Conservation (phyloP, 2,113 vertebrate species). For the Esox niger region DNA sequence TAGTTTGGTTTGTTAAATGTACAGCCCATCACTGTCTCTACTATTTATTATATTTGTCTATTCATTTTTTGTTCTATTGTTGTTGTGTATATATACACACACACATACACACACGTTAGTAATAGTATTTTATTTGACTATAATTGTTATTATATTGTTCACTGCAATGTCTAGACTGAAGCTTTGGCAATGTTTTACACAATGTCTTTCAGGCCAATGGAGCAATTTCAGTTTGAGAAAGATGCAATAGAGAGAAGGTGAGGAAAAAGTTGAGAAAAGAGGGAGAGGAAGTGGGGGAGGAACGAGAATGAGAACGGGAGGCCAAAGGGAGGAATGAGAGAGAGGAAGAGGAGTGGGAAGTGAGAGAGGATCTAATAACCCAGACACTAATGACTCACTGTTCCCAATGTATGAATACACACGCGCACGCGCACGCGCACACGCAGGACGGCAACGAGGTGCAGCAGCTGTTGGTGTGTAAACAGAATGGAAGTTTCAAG, state of each 20-base stretch:
- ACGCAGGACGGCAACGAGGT: constrained; percentile 23
- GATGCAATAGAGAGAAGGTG: background rate
- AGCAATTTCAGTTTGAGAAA: background rate
- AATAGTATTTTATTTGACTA: no score
- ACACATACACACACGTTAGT: no score
- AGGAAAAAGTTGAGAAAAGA: background rate
- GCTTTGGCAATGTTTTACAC: no score
- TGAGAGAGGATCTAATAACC: background rate
- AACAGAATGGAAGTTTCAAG: constrained; percentile 49
- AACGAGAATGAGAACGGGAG: background rate
- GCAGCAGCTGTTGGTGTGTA: constrained; percentile 68
- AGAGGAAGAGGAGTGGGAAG: background rate
- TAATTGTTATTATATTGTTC: no score
- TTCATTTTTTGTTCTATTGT: no score
- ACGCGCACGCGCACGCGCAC: constrained; percentile 14
- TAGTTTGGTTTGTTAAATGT: no score
- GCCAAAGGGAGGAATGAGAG: background rate
- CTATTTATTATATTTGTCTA: no score
- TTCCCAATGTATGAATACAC: background rate
- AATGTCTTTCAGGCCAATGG: no score
- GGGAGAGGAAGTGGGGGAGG: background rate
- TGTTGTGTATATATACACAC: no score
- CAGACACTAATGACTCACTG: background rate
- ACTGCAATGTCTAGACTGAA: no score
- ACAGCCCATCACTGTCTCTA: no score